phyloP scores from a whole-genome alignment of 2,888 invertebrate species.

The Torymus aiolomorphi region DNA sequence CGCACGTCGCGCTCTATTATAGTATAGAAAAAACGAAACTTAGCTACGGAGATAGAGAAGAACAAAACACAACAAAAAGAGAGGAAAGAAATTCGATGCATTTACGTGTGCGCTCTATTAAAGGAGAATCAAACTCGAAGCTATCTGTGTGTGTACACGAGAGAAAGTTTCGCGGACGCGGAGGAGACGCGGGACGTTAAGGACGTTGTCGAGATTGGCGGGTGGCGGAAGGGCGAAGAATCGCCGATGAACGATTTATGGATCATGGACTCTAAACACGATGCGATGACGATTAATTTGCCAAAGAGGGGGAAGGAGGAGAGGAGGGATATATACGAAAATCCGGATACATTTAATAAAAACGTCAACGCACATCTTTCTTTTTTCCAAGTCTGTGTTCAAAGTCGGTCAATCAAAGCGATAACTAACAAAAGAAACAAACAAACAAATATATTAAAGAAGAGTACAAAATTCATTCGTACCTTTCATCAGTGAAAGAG shows the following conservation, averaged over 20 bases:
- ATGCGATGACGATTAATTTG: slow-evolving; percentile 37
- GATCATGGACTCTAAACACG: slow-evolving; percentile 61
- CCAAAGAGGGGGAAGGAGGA: slow-evolving; percentile 34
- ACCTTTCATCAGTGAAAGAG: slow-evolving; percentile 22
- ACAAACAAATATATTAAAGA: background rate
- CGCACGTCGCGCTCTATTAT: slow-evolving; percentile 27
- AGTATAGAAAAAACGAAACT: slow-evolving; percentile 25
- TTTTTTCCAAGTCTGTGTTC: slow-evolving; percentile 51
- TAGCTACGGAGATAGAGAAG: slow-evolving; percentile 29
- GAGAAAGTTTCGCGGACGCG: slow-evolving; percentile 9
- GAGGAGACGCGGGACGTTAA: slow-evolving; percentile 44
- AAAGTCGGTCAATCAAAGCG: slow-evolving; percentile 43
- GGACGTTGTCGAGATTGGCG: slow-evolving; percentile 37
- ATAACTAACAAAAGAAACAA: slow-evolving; percentile 15
- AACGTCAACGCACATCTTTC: slow-evolving; percentile 24
- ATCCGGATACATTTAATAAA: background rate
- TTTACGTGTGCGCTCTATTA: slow-evolving; percentile 26
- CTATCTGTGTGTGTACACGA: background rate
- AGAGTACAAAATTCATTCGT: slow-evolving; percentile 54
- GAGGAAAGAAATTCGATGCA: slow-evolving; percentile 21
- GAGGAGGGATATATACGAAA: slow-evolving; percentile 16
- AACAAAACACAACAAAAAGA: background rate
- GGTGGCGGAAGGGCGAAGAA: background rate
- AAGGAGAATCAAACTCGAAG: background rate
- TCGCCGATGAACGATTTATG: slow-evolving; percentile 63